A percentile compares a stretch with the other conserved stretches of the same genome.
phyloP scores from a whole-genome alignment of 2,888 invertebrate species.

The Eilema sororculum region DNA sequence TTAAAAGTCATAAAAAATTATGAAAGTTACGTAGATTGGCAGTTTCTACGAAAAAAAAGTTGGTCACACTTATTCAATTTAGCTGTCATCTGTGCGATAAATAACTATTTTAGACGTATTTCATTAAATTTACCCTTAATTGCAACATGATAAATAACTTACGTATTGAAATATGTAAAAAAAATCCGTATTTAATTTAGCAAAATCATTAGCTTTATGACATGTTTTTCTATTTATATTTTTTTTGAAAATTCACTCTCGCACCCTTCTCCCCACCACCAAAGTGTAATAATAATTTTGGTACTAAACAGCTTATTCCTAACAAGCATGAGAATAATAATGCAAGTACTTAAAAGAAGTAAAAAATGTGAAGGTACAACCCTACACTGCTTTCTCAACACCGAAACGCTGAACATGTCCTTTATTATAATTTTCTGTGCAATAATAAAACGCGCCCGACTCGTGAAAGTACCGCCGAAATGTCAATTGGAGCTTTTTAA shows the following conservation, averaged over 20 bases:
- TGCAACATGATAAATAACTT: not conserved
- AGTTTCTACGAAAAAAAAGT: too few relatives aligned
- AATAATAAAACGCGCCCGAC: conserved; percentile 48
- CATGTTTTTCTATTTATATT: not conserved
- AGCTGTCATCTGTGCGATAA: not conserved
- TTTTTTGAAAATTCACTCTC: not conserved
- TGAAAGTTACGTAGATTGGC: not conserved
- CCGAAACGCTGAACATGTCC: conserved; percentile 57
- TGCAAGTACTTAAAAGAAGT: not conserved
- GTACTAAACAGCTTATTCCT: not conserved
- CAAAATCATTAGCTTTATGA: not conserved
- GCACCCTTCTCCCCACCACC: not conserved
- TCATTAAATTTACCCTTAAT: not conserved
- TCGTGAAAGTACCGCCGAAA: conserved; percentile 52
- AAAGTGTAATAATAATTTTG: not conserved
- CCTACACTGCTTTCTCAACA: conserved; percentile 61
- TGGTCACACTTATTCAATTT: not conserved
- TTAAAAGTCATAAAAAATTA: not conserved
- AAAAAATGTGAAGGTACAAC: conserved; percentile 25
- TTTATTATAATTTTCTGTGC: conserved; percentile 58
- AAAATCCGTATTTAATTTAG: not conserved
- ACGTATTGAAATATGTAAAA: not conserved
- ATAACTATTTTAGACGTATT: not conserved
- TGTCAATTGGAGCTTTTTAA: conserved; percentile 47
- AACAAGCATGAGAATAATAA: not conserved